Conservation (phyloP, 2,113 vertebrate genomes). For the Hippocampus barbouri region DNA sequence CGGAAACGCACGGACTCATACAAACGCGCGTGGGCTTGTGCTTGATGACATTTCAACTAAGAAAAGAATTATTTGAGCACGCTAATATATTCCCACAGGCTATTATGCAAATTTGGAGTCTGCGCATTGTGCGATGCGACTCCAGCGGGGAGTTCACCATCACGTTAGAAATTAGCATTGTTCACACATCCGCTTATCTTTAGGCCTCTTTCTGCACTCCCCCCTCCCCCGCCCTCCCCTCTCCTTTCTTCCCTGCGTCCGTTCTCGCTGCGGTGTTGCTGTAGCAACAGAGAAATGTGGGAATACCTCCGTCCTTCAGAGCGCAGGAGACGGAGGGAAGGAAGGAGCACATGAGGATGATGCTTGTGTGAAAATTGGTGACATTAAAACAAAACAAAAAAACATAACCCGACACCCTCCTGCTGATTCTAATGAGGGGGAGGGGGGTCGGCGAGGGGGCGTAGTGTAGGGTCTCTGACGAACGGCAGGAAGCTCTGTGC, state of each 20-base stretch:
- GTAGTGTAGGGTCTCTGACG: no score
- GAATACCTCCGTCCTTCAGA: conserved; percentile 80
- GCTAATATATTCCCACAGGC: conserved; percentile 29
- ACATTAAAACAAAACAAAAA: not conserved
- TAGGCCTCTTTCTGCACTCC: conserved; percentile 36
- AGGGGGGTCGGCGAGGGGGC: not conserved
- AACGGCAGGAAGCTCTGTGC: conserved; percentile 1
- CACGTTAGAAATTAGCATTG: conserved; percentile 52
- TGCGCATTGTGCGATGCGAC: conserved; percentile 26
- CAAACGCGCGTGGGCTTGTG: not conserved
- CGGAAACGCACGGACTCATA: conserved; percentile 1
- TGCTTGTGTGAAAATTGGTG: not conserved
- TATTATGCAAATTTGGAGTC: conserved; percentile 46
- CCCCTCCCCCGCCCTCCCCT: conserved; percentile 9
- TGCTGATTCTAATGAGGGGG: conserved; percentile 24
- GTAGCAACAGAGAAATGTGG: conserved; percentile 79
- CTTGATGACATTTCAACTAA: not conserved
- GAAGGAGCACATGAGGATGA: conserved; percentile 27
- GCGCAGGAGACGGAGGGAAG: conserved; percentile 16
- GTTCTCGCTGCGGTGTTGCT: conserved; percentile 75
- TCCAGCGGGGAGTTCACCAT: conserved; percentile 41
- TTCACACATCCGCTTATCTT: conserved; percentile 60
- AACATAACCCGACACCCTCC: not conserved
- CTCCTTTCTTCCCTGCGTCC: conserved; percentile 35
- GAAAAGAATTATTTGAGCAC: conserved; percentile 2